Percentiles rank a stretch among this genome's conserved stretches.
Conservation (phyloP, 2,888 invertebrate species). For the Eupithecia centaureata region DNA sequence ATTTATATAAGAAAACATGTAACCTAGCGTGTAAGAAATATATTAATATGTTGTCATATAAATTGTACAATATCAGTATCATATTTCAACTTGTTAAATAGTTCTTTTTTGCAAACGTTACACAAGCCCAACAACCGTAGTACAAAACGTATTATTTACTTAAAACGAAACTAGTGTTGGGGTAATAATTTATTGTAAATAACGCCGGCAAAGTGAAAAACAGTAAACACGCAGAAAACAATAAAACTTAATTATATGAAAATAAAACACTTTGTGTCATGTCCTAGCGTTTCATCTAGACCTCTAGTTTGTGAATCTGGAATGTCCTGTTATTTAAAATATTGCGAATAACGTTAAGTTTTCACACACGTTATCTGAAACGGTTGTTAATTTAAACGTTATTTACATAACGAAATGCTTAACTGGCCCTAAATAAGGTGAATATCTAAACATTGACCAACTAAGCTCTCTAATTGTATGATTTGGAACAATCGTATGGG, state of each 20-base stretch:
- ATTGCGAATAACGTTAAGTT: conserved; percentile 39
- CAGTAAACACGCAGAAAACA: conserved; percentile 44
- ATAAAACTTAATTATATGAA: conserved; percentile 51
- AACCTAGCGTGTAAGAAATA: conserved; percentile 73
- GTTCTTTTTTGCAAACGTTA: conserved; percentile 36
- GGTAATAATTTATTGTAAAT: conserved; percentile 1
- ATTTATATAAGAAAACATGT: conserved; percentile 67
- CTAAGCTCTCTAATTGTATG: conserved; percentile 51
- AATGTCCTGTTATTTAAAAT: conserved; percentile 66
- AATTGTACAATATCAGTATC: conserved; percentile 79
- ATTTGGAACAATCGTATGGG: conserved; percentile 41
- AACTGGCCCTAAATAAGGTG: conserved; percentile 59
- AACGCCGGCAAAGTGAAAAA: conserved; percentile 47
- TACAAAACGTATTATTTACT: background rate
- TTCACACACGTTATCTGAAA: conserved; percentile 31
- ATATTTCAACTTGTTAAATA: conserved; percentile 50
- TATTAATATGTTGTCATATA: conserved; percentile 64
- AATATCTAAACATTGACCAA: conserved; percentile 63
- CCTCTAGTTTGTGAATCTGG: conserved; percentile 65
- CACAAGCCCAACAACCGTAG: background rate
- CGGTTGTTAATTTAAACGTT: conserved; percentile 36
- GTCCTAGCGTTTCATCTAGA: conserved; percentile 60
- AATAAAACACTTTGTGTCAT: conserved; percentile 67
- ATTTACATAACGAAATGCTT: conserved; percentile 58
- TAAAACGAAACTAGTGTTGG: background rate